Base-by-base conservation (phyloP, 2,888 invertebrate species). In the Neuroscelio doddi region DNA sequence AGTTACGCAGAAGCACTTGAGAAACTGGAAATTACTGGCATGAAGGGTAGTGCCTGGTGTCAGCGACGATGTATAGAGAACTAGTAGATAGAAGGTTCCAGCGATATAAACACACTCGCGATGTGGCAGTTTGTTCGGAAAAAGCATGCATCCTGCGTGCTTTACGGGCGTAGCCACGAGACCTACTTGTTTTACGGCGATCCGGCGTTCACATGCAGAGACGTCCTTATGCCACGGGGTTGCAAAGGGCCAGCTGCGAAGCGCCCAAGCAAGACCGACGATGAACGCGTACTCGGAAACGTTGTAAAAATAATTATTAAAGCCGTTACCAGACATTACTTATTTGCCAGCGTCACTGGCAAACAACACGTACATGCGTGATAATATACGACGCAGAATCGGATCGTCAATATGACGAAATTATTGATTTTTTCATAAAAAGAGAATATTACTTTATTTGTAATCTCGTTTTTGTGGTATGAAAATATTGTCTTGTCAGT, bases 261-360 rank as follows among this genome's bases (percentile, higher is more conserved):
- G 80, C 84, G 84, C 80, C 79, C 80, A 78, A 82, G 80, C 84
- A 81, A 77, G 78, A 82, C 82, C 77, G 72, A 69, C 75, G 74
- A 71, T 61, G 65, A 81, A 57, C 70, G 71, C 75, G 70, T 81
- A 83, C 83, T 83, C 76, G 82, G 83, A 84, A 84, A 84, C 81
- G 83, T 78, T 83, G 81, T 83, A 82, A 84, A 84, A 84, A 84
- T 84, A 84, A 84, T 84, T 83, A 84, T 82, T 80, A 78, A 81
- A 82, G 80, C 82, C 81, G 83, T 83, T 84, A 81, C 77, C 76
- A 68, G 72, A 70, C 73, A 64, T 56, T 58, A 56, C 58, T 34
- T 53, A 56, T 36, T 26, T 57, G 55, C 44, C 51, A 56, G 49
- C 45, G 50, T 61, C 56, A 38, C 45, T 38, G n/a, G 30, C 53